phyloP scores from a whole-genome alignment of 1,140 invertebrate genomes.

The Aphaenogaster rudis region DNA sequence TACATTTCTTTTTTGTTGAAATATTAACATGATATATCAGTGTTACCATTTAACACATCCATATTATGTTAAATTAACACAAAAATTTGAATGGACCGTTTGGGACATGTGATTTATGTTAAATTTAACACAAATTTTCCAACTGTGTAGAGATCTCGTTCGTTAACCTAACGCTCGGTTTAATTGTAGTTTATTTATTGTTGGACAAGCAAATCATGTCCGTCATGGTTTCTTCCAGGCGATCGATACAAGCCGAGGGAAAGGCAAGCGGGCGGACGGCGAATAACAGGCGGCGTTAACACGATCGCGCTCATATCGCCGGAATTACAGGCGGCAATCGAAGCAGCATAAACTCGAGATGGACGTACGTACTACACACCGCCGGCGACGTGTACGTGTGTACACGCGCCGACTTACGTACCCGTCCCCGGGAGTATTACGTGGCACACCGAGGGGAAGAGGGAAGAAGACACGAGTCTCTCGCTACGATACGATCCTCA shows the following conservation, averaged over 20 bases:
- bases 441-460: conserved; percentile 76
- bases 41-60: no score
- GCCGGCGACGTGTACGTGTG: conserved; percentile 25
- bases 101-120: no score
- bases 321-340: conserved; percentile 75
- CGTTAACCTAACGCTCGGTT: neutral
- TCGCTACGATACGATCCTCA: conserved; percentile 75
- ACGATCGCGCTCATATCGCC: conserved; percentile 74
- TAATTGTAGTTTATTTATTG: conserved; percentile 21
- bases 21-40: no score
- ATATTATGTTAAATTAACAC: no score
- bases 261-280: conserved; percentile 42
- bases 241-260: conserved; percentile 59
- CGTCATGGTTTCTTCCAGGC: conserved; percentile 50
- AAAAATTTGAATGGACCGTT: no score
- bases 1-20: no score
- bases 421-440: conserved; percentile 81
- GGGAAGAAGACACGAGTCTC: conserved; percentile 60
- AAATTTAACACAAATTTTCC: no score
- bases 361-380: conserved; percentile 65
- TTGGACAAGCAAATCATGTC: conserved; percentile 22
- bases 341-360: conserved; percentile 73
- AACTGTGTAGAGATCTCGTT: neutral
- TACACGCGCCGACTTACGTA: conserved; percentile 43
- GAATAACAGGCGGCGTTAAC: conserved; percentile 69